A percentile compares a stretch with the other conserved stretches of the same genome.
phyloP scores from a whole-genome alignment of 1,140 invertebrate genomes.

The Cherax quadricarinatus region DNA sequence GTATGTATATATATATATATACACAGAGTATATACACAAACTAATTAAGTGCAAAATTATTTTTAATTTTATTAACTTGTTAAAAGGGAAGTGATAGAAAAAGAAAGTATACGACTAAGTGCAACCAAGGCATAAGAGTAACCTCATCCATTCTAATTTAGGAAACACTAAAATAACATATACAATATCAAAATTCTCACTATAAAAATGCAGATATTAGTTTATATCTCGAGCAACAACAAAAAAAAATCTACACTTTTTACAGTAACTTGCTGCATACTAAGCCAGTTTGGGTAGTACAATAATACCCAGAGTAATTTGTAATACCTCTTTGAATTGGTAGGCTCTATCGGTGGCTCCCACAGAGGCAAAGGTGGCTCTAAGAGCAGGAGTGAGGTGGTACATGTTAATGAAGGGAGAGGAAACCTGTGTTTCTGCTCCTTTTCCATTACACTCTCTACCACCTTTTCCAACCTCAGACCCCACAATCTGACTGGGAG shows the following conservation, averaged over 20 bases:
- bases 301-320: neutral
- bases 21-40: too few species aligned
- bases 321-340: conserved; percentile 58
- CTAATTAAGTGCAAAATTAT: too few species aligned
- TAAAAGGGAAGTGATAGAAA: too few species aligned
- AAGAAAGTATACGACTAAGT: too few species aligned
- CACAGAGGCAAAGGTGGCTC: conserved; percentile 38
- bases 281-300: neutral
- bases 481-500: conserved; percentile 13
- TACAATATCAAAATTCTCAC: too few species aligned
- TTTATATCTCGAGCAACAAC: neutral
- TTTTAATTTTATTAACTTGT: too few species aligned
- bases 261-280: too few species aligned
- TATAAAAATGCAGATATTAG: too few species aligned
- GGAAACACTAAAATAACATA: too few species aligned
- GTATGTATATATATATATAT: too few species aligned
- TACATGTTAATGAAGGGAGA: conserved; percentile 6
- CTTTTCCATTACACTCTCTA: neutral
- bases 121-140: too few species aligned
- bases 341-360: conserved; percentile 57
- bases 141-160: too few species aligned
- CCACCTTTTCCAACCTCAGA: neutral
- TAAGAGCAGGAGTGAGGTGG: conserved; percentile 41
- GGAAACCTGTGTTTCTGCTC: neutral
- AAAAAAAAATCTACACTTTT: neutral